These are phyloP conservation scores for Xestia c-nigrum DNA, from an alignment of 2,888 invertebrate genomes.

Conservation along the genomic window DNA sequence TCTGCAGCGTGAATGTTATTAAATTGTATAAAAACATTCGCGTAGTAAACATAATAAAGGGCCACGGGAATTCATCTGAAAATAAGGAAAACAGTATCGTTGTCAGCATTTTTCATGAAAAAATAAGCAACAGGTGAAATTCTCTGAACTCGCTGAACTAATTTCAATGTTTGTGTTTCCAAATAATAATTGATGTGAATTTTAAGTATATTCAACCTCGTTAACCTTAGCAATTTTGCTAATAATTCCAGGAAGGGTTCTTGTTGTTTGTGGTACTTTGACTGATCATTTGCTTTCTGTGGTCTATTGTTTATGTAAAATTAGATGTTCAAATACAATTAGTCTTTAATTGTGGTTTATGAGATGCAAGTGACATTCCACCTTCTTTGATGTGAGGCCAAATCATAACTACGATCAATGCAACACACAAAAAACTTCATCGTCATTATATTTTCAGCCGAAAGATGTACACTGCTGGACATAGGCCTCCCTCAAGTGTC, in stretches of 20 bases:
- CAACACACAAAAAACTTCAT: neutral
- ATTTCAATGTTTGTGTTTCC: neutral
- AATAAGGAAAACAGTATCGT: slow-evolving; percentile 22
- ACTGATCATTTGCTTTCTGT: neutral
- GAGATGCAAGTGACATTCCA: neutral
- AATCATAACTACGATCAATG: neutral
- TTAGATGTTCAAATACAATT: neutral
- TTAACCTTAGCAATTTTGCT: neutral
- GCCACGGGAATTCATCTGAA: slow-evolving; percentile 70
- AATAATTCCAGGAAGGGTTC: neutral
- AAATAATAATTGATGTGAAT: neutral
- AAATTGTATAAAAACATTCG: slow-evolving; percentile 60
- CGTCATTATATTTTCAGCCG: too few relatives aligned
- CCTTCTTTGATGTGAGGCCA: neutral
- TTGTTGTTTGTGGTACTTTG: neutral
- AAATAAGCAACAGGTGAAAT: neutral
- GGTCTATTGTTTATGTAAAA: neutral
- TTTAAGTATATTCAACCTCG: neutral
- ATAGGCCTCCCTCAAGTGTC: too few relatives aligned
- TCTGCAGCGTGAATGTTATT: slow-evolving; percentile 67
- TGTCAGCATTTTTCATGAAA: neutral
- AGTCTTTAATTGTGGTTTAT: neutral
- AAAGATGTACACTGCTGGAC: too few relatives aligned
- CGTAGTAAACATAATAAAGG: slow-evolving; percentile 64
- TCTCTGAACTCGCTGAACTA: neutral